These are phyloP conservation scores for Drosophila cardini DNA, from an alignment of 1,140 invertebrate genomes.

Conservation along the genomic window DNA sequence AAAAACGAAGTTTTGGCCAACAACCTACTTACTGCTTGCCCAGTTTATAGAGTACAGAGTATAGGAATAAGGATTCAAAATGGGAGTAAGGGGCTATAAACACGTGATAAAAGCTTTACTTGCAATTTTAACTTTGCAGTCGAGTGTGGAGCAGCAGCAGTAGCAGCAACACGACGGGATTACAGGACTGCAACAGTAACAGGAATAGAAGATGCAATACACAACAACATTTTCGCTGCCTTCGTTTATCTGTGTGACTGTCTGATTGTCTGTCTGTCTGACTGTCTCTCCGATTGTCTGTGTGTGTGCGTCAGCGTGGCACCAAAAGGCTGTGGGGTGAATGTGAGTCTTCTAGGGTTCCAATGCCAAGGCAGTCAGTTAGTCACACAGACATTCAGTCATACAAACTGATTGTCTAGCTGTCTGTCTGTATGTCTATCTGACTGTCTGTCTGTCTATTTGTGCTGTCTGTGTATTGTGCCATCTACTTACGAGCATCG, in stretches of 20 bases:
- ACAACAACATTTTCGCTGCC: slow-evolving; percentile 23
- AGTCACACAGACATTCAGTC: slow-evolving; percentile 11
- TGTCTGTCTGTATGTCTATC: slow-evolving; percentile 42
- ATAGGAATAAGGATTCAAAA: neutral
- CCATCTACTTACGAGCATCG: slow-evolving; percentile 58
- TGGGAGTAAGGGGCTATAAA: slow-evolving; percentile 48
- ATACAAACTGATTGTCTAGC: slow-evolving; percentile 36
- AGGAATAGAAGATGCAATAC: slow-evolving; percentile 12
- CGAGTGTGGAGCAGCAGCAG: slow-evolving; percentile 43
- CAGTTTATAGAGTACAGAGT: slow-evolving; percentile 12
- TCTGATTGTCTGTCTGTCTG: neutral
- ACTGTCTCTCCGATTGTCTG: slow-evolving; percentile 2
- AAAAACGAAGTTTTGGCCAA: slow-evolving; percentile 66
- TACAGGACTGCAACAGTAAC: slow-evolving; percentile 36
- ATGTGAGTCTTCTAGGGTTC: slow-evolving; percentile 5
- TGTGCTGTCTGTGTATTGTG: slow-evolving; percentile 41
- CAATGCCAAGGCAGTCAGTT: slow-evolving; percentile 36
- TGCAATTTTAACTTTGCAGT: slow-evolving; percentile 73
- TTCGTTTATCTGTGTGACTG: neutral
- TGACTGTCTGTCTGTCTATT: slow-evolving; percentile 41
- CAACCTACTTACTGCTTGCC: slow-evolving; percentile 70
- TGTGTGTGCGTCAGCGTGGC: slow-evolving; percentile 38
- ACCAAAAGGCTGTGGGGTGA: slow-evolving; percentile 13
- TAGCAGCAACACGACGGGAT: slow-evolving; percentile 44
- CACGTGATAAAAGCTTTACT: slow-evolving; percentile 81